Evolutionary conservation across 2,888 invertebrate genomes (phyloP), one percentile per base, ranked within the genome.

Genomic region (Euplagia quadripunctaria): DNA sequence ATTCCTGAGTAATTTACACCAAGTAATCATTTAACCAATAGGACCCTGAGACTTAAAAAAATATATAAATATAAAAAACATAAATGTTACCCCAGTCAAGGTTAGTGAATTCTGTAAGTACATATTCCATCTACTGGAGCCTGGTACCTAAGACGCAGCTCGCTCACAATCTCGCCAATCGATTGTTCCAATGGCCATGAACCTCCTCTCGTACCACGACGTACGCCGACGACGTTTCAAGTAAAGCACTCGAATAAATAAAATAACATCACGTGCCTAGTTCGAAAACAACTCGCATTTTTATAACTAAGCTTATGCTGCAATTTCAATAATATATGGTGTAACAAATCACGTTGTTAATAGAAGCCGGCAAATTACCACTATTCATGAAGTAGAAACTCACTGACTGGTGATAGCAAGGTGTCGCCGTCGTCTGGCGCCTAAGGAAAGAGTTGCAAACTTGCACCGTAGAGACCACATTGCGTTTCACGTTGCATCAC

Each of bases 161-260:
- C 82, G 86, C 79, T 78, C 88, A 88, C 86, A 90, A 87, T 89
- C 90, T 86, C 85, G 84, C 82, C 90, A 90, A 93, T 93, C 93
- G 93, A 94, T 95, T 94, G 92, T 93, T 92, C 88, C 87, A 86
- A 82, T 92, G 94, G 90, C 93, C 94, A 88, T 94, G 94, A 94
- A 84, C 87, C 85, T 86, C 86, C 87, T 90, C 89, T 89, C 81
- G 80, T 83, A 82, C 78, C 82, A 78, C 77, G 71, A 78, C 76
- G 77, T 58, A 42, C 77, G 78, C 20, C 64, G 71, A 63, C 65
- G 68, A 75, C 81, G 86, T 85, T 88, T 88, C 87, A 86, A 86
- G 85, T 86, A 90, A 91, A 90, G 86, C 81, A 84, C 83, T 86
- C 71, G 77, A 85, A 81, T 79, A 84, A 86, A 85, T 85, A 86